Percentiles rank a stretch among this genome's conserved stretches.
These are phyloP conservation scores for Heliconius ethilla DNA, from an alignment of 2,888 invertebrate species.

Conservation along the genomic window DNA sequence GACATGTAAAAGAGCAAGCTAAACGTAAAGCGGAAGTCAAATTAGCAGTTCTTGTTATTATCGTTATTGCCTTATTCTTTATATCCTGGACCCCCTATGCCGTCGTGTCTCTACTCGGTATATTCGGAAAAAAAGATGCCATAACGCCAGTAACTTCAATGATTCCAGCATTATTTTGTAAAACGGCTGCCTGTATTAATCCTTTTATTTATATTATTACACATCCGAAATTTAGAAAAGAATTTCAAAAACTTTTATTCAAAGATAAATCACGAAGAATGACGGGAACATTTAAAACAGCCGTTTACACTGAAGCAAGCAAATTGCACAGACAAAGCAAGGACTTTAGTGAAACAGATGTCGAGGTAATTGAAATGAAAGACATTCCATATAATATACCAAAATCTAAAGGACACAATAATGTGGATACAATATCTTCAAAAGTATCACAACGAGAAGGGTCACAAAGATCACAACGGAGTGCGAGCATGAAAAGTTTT, in stretches of 20 bases:
- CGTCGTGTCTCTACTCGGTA: conserved; percentile 87
- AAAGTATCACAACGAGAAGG: conserved; percentile 62
- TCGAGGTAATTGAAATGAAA: conserved; percentile 80
- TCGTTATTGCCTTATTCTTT: conserved; percentile 88
- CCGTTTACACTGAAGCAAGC: conserved; percentile 61
- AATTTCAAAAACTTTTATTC: conserved; percentile 76
- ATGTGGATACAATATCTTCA: conserved; percentile 64
- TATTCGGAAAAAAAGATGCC: conserved; percentile 83
- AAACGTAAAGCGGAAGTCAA: conserved; percentile 87
- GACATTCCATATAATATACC: conserved; percentile 69
- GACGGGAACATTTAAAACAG: conserved; percentile 68
- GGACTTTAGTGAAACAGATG: conserved; percentile 75
- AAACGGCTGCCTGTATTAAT: conserved; percentile 90
- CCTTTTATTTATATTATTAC: conserved; percentile 90
- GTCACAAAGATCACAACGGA: conserved; percentile 61
- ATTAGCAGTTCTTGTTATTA: conserved; percentile 85
- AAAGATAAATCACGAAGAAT: conserved; percentile 69
- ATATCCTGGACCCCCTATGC: conserved; percentile 93
- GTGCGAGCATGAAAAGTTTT: conserved; percentile 69
- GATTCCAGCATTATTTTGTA: conserved; percentile 90
- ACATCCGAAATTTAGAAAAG: conserved; percentile 88
- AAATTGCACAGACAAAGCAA: conserved; percentile 67
- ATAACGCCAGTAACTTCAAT: conserved; percentile 87
- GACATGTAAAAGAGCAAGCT: conserved; percentile 83
- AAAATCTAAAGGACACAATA: conserved; percentile 46